These are phyloP conservation scores for Melanocharis versteri DNA, from an alignment of 2,113 vertebrate species.

Conservation along the genomic window DNA sequence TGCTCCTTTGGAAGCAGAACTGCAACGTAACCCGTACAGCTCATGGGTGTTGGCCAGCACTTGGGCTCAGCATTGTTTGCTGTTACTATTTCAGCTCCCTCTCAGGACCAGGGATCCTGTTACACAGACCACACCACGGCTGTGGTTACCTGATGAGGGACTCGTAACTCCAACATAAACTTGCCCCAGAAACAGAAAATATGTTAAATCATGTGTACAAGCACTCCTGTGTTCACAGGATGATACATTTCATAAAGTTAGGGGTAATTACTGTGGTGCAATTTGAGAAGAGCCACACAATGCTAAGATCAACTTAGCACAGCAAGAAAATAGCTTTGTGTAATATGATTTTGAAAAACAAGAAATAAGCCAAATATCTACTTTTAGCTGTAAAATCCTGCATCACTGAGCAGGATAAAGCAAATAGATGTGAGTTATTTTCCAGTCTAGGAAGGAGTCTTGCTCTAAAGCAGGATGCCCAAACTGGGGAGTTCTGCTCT, in stretches of 20 bases:
- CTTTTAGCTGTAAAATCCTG: background rate
- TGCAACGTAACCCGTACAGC: rapidly evolving
- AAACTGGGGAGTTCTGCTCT: background rate
- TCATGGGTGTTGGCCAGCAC: background rate
- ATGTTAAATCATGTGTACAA: background rate
- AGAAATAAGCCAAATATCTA: background rate
- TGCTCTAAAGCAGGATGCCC: background rate
- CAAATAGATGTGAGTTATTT: background rate
- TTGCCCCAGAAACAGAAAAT: background rate
- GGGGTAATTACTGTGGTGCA: background rate
- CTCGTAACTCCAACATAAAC: background rate
- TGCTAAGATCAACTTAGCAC: background rate
- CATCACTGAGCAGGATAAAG: background rate
- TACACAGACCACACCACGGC: background rate
- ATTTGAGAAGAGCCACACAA: background rate
- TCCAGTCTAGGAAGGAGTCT: background rate
- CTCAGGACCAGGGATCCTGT: background rate
- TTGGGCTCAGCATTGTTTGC: background rate
- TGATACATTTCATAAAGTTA: background rate
- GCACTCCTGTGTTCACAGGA: background rate
- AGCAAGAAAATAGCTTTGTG: background rate
- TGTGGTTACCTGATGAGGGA: background rate
- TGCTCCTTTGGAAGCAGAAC: background rate
- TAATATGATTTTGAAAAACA: background rate
- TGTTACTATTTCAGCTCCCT: background rate